Percentiles rank a stretch among this genome's conserved stretches.
phyloP scores from a whole-genome alignment of 1,140 invertebrate species.

The Oncopeltus fasciatus region DNA sequence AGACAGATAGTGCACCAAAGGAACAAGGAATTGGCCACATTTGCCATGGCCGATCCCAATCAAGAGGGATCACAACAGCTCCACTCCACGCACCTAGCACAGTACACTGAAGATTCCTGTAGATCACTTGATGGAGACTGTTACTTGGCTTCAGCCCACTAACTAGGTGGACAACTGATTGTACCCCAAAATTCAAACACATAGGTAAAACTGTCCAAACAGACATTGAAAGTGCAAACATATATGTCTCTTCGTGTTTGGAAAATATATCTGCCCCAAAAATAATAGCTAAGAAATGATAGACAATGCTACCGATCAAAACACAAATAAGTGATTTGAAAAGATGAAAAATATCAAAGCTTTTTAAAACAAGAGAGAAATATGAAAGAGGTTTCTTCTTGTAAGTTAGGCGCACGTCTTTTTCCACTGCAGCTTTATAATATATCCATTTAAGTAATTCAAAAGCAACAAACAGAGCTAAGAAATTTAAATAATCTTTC shows the following conservation, averaged over 20 bases:
- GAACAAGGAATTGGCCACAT: slow-evolving; percentile 64
- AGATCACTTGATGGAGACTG: slow-evolving; percentile 39
- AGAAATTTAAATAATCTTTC: neutral
- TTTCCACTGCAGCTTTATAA: neutral
- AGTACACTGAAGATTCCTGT: slow-evolving; percentile 41
- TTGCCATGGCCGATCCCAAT: slow-evolving; percentile 87
- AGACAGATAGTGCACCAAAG: slow-evolving; percentile 51
- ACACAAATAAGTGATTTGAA: slow-evolving; percentile 9
- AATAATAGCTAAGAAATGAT: slow-evolving; percentile 48
- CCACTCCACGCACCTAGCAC: slow-evolving; percentile 77
- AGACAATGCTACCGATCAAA: slow-evolving; percentile 27
- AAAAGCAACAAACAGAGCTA: neutral
- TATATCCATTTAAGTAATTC: slow-evolving; percentile 4
- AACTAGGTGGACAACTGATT: slow-evolving; percentile 26
- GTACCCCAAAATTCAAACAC: slow-evolving; percentile 41
- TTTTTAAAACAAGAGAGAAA: neutral
- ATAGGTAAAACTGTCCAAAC: slow-evolving; percentile 49
- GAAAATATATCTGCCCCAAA: slow-evolving; percentile 56
- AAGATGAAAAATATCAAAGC: neutral
- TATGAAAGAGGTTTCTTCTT: neutral
- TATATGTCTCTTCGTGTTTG: slow-evolving; percentile 52
- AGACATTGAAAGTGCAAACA: slow-evolving; percentile 49
- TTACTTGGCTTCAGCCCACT: slow-evolving; percentile 25
- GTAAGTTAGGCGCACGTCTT: neutral
- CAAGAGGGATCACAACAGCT: slow-evolving; percentile 72